These are phyloP conservation scores for Cistogaster globosa DNA, from an alignment of 2,888 invertebrate species.

Conservation along the genomic window DNA sequence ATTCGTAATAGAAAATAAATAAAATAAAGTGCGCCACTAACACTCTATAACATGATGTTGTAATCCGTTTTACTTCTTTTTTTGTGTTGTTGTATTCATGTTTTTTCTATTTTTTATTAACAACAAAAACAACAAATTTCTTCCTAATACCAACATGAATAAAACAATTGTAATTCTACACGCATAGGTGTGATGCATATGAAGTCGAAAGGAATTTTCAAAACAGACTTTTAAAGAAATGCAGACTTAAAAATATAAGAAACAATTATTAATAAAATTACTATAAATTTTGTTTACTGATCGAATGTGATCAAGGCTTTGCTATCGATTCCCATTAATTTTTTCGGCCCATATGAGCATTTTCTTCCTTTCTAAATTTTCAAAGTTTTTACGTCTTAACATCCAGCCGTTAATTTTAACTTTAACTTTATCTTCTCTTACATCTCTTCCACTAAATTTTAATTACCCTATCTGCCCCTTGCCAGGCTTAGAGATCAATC, in stretches of 20 bases:
- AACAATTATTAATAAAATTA: too few species aligned
- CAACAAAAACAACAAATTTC: slow-evolving; percentile 49
- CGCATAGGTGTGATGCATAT: slow-evolving; percentile 27
- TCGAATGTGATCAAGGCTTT: too few species aligned
- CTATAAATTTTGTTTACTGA: too few species aligned
- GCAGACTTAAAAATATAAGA: not conserved
- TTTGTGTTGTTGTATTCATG: slow-evolving; percentile 3
- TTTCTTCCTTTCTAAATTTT: too few species aligned
- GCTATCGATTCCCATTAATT: too few species aligned
- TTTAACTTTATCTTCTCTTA: too few species aligned
- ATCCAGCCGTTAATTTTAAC: too few species aligned
- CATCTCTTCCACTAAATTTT: too few species aligned
- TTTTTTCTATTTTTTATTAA: slow-evolving; percentile 32
- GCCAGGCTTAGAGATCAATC: too few species aligned
- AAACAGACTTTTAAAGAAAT: slow-evolving; percentile 35
- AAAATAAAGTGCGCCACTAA: slow-evolving; percentile 60
- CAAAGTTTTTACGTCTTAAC: too few species aligned
- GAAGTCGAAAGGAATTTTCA: not conserved
- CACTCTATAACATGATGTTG: slow-evolving; percentile 60
- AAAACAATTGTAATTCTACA: slow-evolving; percentile 35
- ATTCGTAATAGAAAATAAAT: not conserved
- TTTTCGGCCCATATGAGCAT: too few species aligned
- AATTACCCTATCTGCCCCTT: too few species aligned
- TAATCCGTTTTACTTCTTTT: slow-evolving; percentile 50
- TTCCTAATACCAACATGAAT: slow-evolving; percentile 32